Evolutionary conservation across 2,888 invertebrate species (phyloP).

Genomic region (Glyphotaelius pellucidus): DNA sequence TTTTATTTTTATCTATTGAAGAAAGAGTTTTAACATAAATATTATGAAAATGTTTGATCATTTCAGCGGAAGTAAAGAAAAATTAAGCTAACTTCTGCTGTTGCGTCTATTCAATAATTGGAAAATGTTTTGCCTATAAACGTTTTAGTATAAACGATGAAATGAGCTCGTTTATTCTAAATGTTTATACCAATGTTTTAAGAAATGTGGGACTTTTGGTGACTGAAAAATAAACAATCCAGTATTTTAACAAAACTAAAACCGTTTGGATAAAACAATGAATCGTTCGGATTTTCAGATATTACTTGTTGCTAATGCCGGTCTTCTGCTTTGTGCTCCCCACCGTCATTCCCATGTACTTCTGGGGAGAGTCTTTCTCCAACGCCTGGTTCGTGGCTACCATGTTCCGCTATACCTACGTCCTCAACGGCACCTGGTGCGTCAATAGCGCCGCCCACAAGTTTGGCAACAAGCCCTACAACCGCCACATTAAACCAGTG

Average conservation of each 20-base stretch:
- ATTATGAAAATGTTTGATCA: too few species aligned
- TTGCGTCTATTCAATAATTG: too few species aligned
- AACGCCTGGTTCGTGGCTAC: slow-evolving; percentile 84
- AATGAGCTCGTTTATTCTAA: too few species aligned
- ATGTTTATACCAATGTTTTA: too few species aligned
- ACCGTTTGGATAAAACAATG: neutral
- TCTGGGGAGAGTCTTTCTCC: slow-evolving; percentile 85
- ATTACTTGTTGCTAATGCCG: slow-evolving; percentile 86
- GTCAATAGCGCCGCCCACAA: slow-evolving; percentile 94
- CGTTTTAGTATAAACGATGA: too few species aligned
- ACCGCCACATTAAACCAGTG: slow-evolving; percentile 84
- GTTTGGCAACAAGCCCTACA: slow-evolving; percentile 86
- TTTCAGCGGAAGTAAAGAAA: too few species aligned
- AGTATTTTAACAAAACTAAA: too few species aligned
- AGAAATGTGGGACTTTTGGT: too few species aligned
- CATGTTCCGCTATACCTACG: slow-evolving; percentile 87
- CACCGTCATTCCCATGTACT: slow-evolving; percentile 84
- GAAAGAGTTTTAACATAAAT: neutral
- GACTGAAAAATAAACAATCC: too few species aligned
- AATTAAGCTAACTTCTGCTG: too few species aligned
- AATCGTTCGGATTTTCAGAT: slow-evolving; percentile 73
- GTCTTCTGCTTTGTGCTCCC: slow-evolving; percentile 87
- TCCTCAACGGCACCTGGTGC: slow-evolving; percentile 92
- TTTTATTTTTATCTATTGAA: neutral
- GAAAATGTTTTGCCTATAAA: too few species aligned